phyloP scores from a whole-genome alignment of 2,797 vertebrate species.

The Megaceryle alcyon region DNA sequence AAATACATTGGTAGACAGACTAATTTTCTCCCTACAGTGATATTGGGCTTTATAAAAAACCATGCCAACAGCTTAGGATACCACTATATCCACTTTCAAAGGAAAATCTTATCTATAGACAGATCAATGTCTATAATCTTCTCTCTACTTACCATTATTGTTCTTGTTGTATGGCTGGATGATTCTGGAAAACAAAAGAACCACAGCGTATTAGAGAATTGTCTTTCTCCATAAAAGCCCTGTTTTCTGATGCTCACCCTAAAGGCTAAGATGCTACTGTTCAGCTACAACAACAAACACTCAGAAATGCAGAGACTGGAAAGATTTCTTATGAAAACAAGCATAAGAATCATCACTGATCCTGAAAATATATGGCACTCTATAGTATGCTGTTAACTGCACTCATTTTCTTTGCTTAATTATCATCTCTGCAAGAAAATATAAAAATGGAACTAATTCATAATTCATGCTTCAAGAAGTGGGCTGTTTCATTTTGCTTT shows the following conservation, averaged over 20 bases:
- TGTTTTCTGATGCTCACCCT: background rate
- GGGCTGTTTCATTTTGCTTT: background rate
- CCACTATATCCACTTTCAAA: background rate
- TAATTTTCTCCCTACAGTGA: background rate
- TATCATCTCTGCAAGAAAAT: conserved; percentile 5
- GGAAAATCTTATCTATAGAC: background rate
- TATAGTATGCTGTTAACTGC: background rate
- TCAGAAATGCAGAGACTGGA: background rate
- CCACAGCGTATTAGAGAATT: background rate
- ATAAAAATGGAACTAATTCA: conserved; percentile 37
- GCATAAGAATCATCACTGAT: background rate
- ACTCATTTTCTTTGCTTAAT: background rate
- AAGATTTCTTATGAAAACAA: background rate
- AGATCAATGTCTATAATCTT: background rate
- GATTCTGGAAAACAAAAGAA: conserved; percentile 83
- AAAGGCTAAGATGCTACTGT: background rate
- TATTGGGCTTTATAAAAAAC: background rate
- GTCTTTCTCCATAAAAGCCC: background rate
- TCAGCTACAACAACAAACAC: background rate
- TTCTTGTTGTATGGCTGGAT: conserved; percentile 81
- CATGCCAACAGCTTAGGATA: background rate
- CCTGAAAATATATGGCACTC: background rate
- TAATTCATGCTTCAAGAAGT: conserved; percentile 13
- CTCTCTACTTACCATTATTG: conserved; percentile 83
- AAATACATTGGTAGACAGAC: background rate